Percentiles rank a stretch among this genome's conserved stretches.
These are phyloP conservation scores for Crocidura indochinensis DNA, from an alignment of 2,797 vertebrate species.

Conservation along the genomic window DNA sequence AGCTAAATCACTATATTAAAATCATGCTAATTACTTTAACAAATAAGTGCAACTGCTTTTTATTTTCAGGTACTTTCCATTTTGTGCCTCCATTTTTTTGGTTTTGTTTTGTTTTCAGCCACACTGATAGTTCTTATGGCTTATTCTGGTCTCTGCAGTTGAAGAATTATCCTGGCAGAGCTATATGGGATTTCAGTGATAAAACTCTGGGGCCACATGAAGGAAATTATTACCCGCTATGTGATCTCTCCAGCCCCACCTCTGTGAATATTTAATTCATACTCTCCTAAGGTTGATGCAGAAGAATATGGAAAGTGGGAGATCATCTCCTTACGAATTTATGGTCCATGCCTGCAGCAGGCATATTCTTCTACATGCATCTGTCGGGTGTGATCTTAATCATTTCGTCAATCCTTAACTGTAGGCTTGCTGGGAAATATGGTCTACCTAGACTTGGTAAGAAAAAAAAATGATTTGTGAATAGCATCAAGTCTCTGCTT, in stretches of 20 bases:
- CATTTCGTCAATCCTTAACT: neutral
- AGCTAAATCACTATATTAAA: neutral
- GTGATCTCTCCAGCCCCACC: no score
- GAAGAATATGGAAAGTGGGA: neutral
- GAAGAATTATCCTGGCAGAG: no score
- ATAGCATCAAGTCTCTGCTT: neutral
- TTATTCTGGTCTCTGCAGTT: no score
- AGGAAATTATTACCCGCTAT: no score
- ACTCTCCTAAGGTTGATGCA: neutral
- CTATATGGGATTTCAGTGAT: no score
- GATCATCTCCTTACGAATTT: neutral
- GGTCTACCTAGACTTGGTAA: neutral
- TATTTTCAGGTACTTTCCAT: neutral
- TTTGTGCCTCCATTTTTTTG: neutral
- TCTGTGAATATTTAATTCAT: neutral
- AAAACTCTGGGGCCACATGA: no score
- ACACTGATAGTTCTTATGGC: neutral
- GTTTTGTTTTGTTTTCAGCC: neutral
- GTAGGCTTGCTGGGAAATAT: neutral
- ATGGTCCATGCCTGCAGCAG: no score
- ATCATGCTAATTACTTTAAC: neutral
- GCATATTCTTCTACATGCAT: neutral
- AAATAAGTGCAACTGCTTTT: neutral
- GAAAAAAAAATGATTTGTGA: conserved; percentile 22
- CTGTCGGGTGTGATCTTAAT: neutral